phyloP scores from a whole-genome alignment of 2,113 vertebrate species.

The Aythya baeri region DNA sequence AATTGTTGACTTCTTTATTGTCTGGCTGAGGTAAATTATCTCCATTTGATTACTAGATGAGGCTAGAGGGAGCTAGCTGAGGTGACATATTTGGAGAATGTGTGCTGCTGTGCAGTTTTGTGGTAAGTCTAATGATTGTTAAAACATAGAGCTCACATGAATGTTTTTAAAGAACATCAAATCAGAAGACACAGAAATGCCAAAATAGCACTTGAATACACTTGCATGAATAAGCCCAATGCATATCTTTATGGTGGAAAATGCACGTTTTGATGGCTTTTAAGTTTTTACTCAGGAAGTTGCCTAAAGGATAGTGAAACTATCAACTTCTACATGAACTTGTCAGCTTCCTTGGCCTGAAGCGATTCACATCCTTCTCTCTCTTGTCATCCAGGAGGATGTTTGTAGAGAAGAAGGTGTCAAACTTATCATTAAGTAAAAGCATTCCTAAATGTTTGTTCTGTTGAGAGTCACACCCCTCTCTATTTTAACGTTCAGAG shows the following conservation, averaged over 20 bases:
- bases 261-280: not conserved
- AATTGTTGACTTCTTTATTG: not conserved
- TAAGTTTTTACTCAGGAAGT: not conserved
- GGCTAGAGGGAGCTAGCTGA: slow-evolving; percentile 24
- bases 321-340: not conserved
- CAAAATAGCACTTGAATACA: not conserved
- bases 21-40: slow-evolving; percentile 9
- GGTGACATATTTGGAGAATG: slow-evolving; percentile 18
- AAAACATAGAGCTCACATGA: not conserved
- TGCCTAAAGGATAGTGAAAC: not conserved
- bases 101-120: not conserved
- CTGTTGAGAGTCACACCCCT: not conserved
- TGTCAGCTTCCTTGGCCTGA: not conserved
- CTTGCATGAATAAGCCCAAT: not conserved
- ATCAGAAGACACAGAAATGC: not conserved
- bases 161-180: not conserved
- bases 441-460: not conserved
- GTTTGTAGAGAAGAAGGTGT: not conserved
- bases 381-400: not conserved
- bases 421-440: not conserved
- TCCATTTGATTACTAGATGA: slow-evolving; percentile 31
- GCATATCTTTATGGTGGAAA: not conserved
- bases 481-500: not conserved
- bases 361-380: not conserved
- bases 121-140: slow-evolving; percentile 10